Percentiles rank a stretch among this genome's conserved stretches.
These are phyloP conservation scores for Myotis daubentonii DNA, from an alignment of 2,797 vertebrate genomes.

Conservation along the genomic window DNA sequence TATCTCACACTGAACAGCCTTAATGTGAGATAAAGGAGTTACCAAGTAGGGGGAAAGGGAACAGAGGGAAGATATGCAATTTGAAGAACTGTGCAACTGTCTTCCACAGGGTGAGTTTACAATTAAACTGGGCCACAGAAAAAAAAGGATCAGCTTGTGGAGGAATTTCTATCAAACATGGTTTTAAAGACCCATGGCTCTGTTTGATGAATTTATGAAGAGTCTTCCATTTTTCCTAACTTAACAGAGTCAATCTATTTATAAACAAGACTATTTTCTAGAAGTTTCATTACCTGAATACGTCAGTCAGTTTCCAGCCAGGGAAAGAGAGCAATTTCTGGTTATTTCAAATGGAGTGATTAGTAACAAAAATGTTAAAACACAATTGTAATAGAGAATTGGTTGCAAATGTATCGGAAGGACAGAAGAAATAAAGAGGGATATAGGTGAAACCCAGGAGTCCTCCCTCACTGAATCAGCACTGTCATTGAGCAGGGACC, in stretches of 20 bases:
- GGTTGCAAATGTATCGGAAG: not conserved
- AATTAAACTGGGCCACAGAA: not conserved
- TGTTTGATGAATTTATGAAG: not conserved
- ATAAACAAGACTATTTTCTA: slow-evolving; percentile 1
- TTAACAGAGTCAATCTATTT: not conserved
- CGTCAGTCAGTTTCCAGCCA: not conserved
- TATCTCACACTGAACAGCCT: not conserved
- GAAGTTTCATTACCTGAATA: slow-evolving; percentile 9
- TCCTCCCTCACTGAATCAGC: not conserved
- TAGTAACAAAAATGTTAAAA: not conserved
- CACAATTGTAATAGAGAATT: not conserved
- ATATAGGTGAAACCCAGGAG: too few species aligned
- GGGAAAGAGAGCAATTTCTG: not conserved
- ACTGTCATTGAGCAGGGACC: too few species aligned
- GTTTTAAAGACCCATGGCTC: not conserved
- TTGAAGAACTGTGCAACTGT: not conserved
- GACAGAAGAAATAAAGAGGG: not conserved
- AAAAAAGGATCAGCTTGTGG: not conserved
- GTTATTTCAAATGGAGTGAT: not conserved
- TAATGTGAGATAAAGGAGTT: not conserved
- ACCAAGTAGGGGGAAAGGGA: not conserved
- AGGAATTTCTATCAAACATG: not conserved
- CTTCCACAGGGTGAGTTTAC: not conserved
- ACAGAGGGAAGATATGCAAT: not conserved
- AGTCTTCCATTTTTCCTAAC: not conserved